Conservation (phyloP, 1,140 invertebrate species). For the Drosophila jambulina region DNA sequence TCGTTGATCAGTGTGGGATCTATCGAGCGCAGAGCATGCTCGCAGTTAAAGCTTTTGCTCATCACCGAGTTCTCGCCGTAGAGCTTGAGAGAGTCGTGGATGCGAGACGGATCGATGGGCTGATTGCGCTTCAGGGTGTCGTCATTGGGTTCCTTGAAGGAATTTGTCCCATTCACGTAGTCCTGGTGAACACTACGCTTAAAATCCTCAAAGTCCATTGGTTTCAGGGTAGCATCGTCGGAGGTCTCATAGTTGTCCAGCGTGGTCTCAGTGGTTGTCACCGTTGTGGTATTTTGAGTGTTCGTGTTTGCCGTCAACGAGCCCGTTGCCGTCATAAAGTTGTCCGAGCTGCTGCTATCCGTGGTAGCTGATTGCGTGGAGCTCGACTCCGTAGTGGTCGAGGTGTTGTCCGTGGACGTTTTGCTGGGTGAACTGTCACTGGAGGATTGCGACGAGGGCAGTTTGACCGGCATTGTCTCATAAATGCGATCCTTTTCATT, state of each 20-base stretch:
- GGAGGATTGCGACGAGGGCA: conserved; percentile 86
- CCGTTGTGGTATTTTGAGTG: conserved; percentile 72
- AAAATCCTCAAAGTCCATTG: conserved; percentile 84
- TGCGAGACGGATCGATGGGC: conserved; percentile 85
- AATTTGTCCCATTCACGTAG: conserved; percentile 81
- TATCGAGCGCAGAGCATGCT: conserved; percentile 78
- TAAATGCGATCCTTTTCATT: conserved; percentile 89
- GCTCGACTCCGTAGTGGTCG: conserved; percentile 57
- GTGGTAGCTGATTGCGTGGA: conserved; percentile 49
- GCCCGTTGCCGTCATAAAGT: conserved; percentile 81
- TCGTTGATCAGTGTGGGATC: conserved; percentile 81
- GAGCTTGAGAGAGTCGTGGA: conserved; percentile 85
- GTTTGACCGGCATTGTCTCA: conserved; percentile 90
- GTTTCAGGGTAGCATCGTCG: conserved; percentile 80
- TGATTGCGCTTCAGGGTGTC: conserved; percentile 85
- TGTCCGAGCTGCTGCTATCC: conserved; percentile 64
- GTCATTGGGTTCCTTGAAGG: conserved; percentile 81
- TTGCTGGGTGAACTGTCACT: conserved; percentile 79
- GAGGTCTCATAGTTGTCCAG: conserved; percentile 73
- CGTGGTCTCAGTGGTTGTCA: conserved; percentile 64
- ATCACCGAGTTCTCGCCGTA: conserved; percentile 84
- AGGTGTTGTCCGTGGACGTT: conserved; percentile 62
- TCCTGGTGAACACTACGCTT: conserved; percentile 82
- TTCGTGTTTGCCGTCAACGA: conserved; percentile 71
- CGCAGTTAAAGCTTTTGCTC: conserved; percentile 85